Evolutionary conservation across 2,113 vertebrate species (phyloP).

Genomic region (Trematomus loennbergii): DNA sequence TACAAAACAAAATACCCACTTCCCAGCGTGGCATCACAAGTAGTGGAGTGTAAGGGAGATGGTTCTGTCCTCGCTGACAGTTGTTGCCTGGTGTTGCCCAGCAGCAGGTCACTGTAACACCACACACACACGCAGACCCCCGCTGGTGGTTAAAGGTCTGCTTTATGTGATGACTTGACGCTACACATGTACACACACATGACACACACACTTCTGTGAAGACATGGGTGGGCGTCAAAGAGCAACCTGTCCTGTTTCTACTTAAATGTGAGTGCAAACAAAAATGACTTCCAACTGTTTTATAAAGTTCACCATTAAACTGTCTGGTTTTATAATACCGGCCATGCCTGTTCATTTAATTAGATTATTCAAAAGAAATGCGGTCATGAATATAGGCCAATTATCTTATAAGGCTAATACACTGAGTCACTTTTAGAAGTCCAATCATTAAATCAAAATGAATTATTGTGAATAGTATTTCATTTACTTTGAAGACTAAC

Average conservation of each 20-base stretch:
- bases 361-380: neutral
- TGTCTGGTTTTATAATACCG: neutral
- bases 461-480: constrained; percentile 40
- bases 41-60: constrained; percentile 43
- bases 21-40: constrained; percentile 45
- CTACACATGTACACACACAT: constrained; percentile 8
- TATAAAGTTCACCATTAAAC: neutral
- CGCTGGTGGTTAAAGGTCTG: constrained; percentile 60
- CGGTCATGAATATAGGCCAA: constrained; percentile 1
- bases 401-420: neutral
- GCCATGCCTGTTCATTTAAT: neutral
- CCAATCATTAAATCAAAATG: constrained; percentile 45
- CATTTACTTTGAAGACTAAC: constrained; percentile 46
- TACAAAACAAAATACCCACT: constrained; percentile 33
- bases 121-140: constrained; percentile 42
- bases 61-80: constrained; percentile 50
- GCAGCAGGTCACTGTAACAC: constrained; percentile 39
- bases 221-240: constrained; percentile 26
- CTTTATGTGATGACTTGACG: constrained; percentile 38
- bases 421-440: constrained; percentile 20
- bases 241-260: constrained; percentile 16
- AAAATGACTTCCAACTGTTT: constrained; percentile 13
- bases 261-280: constrained; percentile 4
- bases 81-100: constrained; percentile 41
- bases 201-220: constrained; percentile 27